Evolutionary conservation across 2,797 vertebrate genomes (phyloP).

Genomic region (Naso thynnoides): DNA sequence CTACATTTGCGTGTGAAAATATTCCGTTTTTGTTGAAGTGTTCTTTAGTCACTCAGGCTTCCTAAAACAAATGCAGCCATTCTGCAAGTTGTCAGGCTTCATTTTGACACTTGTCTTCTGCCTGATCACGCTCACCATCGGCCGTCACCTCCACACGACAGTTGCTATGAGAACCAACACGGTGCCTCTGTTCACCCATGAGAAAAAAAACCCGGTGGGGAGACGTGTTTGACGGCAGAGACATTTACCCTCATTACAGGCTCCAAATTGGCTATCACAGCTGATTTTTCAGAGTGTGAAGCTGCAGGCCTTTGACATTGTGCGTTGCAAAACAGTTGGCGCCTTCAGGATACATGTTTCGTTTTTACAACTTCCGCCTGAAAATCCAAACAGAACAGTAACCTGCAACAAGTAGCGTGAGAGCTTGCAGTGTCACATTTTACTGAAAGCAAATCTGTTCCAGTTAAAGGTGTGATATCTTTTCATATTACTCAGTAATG

Average conservation of each 20-base stretch:
- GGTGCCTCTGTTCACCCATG: constrained; percentile 18
- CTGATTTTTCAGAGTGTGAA: constrained; percentile 8
- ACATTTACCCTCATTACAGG: constrained; percentile 25
- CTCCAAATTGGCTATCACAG: constrained; percentile 30
- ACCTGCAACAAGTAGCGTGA: neutral
- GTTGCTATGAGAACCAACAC: constrained; percentile 43
- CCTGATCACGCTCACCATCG: constrained; percentile 33
- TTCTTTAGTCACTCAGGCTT: neutral
- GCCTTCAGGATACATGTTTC: neutral
- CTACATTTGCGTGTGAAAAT: neutral
- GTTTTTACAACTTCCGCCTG: neutral
- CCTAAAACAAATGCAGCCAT: constrained; percentile 7
- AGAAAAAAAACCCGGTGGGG: constrained; percentile 21
- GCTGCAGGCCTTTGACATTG: neutral
- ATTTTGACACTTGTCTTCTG: constrained; percentile 3
- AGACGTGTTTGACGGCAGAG: constrained; percentile 16
- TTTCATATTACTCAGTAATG: neutral
- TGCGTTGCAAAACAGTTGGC: neutral
- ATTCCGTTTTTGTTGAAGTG: neutral
- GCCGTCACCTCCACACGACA: constrained; percentile 23
- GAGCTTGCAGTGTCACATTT: neutral
- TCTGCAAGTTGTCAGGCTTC: constrained; percentile 18
- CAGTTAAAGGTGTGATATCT: constrained; percentile 17
- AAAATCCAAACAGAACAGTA: neutral
- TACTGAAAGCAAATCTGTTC: constrained; percentile 24